Evolutionary conservation across 1,140 invertebrate genomes (phyloP).

Genomic region (Ylistrum balloti): DNA sequence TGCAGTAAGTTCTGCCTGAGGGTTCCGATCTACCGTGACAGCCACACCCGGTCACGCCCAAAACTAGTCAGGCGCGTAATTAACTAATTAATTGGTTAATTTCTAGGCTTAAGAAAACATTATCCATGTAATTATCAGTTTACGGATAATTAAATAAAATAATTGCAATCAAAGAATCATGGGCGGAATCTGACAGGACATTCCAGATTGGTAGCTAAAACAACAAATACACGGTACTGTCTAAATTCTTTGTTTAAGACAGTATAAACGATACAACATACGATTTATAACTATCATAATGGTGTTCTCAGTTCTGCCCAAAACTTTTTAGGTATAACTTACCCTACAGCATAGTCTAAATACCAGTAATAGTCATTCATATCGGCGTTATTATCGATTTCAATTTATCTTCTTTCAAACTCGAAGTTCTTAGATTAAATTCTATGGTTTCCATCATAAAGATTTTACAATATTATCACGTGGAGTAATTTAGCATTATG

Average conservation of each 20-base stretch:
- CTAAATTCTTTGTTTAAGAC: not conserved
- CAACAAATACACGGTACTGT: conserved; percentile 2
- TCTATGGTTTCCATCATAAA: too few species aligned
- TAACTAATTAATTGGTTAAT: conserved; percentile 8
- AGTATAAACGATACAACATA: too few species aligned
- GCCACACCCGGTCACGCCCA: not conserved
- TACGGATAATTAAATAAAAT: not conserved
- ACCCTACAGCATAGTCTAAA: too few species aligned
- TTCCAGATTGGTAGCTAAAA: not conserved
- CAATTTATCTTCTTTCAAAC: too few species aligned
- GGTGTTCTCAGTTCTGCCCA: too few species aligned
- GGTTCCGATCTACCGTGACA: not conserved
- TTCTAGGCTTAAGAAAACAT: not conserved
- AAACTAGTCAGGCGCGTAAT: not conserved
- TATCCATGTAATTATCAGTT: conserved; percentile 1
- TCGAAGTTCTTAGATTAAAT: too few species aligned
- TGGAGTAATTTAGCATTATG: too few species aligned
- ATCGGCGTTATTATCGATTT: too few species aligned
- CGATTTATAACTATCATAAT: too few species aligned
- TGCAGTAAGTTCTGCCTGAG: not conserved
- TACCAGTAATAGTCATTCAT: too few species aligned
- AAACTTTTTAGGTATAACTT: too few species aligned
- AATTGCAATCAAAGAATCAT: not conserved
- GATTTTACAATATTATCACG: too few species aligned
- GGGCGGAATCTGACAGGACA: not conserved